Evolutionary conservation across 2,797 vertebrate species (phyloP).

Genomic region (Benthosema pterotum): DNA sequence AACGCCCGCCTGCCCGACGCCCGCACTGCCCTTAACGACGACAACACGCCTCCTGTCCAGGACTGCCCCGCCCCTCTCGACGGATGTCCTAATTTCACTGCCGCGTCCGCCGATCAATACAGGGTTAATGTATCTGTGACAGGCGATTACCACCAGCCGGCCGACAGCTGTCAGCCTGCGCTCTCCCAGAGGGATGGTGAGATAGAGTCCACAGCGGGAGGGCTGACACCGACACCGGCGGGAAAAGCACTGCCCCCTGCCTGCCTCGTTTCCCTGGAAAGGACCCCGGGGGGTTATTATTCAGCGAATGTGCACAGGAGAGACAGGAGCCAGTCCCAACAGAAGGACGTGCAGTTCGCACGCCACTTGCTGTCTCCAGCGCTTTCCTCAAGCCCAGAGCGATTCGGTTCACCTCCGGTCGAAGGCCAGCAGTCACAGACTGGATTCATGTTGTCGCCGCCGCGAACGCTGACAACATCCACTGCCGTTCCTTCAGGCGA

Average conservation of each 20-base stretch:
- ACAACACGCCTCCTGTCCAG: conserved; percentile 18
- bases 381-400: no score
- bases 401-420: no score
- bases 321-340: background rate
- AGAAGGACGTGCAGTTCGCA: no score
- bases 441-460: no score
- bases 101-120: background rate
- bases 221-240: background rate
- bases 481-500: no score
- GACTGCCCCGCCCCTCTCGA: background rate
- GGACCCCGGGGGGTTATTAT: background rate
- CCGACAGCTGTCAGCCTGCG: conserved; percentile 1
- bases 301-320: background rate
- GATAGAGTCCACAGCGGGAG: no score
- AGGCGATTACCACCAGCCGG: background rate
- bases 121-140: background rate
- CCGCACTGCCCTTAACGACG: conserved; percentile 7
- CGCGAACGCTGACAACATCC: no score
- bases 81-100: conserved; percentile 1
- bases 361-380: no score
- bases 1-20: conserved; percentile 18
- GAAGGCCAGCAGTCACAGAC: no score
- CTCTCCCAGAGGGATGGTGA: background rate
- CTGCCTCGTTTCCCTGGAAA: conserved; percentile 4
- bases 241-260: background rate